phyloP scores from a whole-genome alignment of 2,113 vertebrate species.

The Hoplias malabaricus region DNA sequence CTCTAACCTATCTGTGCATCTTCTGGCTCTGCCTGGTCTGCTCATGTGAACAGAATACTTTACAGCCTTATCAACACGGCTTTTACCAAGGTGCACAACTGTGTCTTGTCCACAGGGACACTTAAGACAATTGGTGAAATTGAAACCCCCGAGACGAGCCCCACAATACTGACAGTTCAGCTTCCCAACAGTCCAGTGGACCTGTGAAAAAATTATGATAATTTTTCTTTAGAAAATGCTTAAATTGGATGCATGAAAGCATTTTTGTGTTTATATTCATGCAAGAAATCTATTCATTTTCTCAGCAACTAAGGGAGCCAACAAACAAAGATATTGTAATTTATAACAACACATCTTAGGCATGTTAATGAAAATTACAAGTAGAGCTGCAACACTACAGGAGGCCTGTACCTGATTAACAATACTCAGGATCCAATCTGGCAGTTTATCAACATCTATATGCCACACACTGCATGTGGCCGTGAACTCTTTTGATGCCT shows the following conservation, averaged over 20 bases:
- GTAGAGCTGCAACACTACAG: neutral
- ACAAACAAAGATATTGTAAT: neutral
- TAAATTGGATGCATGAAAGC: no score
- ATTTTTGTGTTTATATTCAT: no score
- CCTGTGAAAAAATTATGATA: conserved; percentile 62
- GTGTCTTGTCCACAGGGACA: conserved; percentile 78
- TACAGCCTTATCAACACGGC: conserved; percentile 73
- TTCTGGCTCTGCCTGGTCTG: conserved; percentile 52
- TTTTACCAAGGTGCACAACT: conserved; percentile 80
- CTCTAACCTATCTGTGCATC: neutral
- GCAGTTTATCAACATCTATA: conserved; percentile 76
- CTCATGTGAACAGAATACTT: conserved; percentile 51
- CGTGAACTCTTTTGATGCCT: conserved; percentile 56
- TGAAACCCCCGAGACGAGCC: conserved; percentile 81
- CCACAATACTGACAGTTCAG: conserved; percentile 83
- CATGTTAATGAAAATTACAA: neutral
- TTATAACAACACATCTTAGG: neutral
- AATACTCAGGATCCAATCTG: conserved; percentile 78
- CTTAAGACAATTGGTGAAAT: conserved; percentile 77
- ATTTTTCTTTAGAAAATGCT: no score
- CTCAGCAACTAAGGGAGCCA: no score
- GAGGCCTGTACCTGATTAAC: conserved; percentile 75
- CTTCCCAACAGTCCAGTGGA: conserved; percentile 84
- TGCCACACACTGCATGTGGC: conserved; percentile 78
- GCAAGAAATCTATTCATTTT: no score